Conservation (phyloP, 2,888 invertebrate species). For the Cataglyphis albicans region DNA sequence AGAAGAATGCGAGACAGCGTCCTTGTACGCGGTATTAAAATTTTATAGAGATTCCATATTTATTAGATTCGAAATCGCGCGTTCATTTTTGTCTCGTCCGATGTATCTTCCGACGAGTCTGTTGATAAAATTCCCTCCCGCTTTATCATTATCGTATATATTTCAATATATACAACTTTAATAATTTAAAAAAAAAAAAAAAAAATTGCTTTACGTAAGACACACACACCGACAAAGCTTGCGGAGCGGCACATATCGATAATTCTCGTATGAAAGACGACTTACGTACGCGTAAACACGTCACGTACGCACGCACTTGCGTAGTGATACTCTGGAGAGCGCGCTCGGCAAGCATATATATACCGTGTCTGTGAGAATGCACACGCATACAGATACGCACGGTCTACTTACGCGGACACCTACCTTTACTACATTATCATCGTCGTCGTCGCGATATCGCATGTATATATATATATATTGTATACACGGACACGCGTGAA, state of each 20-base stretch:
- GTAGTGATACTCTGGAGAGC: background rate
- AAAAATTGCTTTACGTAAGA: background rate
- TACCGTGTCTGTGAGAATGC: background rate
- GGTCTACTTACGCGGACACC: conserved; percentile 42
- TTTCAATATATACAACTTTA: background rate
- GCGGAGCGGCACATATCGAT: conserved; percentile 19
- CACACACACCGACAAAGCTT: background rate
- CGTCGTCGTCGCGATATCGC: conserved; percentile 1
- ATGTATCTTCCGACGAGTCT: conserved; percentile 1
- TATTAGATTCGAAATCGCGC: conserved; percentile 27
- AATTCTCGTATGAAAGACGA: conserved; percentile 31
- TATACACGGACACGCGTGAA: conserved; percentile 2
- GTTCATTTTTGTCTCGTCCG: background rate
- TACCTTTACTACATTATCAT: conserved; percentile 1
- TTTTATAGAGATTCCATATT: conserved; percentile 53
- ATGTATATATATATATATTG: background rate
- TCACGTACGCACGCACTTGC: conserved; percentile 14
- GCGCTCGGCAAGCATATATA: background rate
- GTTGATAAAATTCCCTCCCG: conserved; percentile 13
- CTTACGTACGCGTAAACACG: background rate
- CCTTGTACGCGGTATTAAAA: conserved; percentile 66
- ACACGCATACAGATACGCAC: background rate
- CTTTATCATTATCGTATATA: background rate
- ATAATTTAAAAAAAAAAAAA: conserved; percentile 18
- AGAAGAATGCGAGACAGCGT: conserved; percentile 56